Base-by-base conservation (phyloP, 2,888 invertebrate genomes). In the Eilema caniola region DNA sequence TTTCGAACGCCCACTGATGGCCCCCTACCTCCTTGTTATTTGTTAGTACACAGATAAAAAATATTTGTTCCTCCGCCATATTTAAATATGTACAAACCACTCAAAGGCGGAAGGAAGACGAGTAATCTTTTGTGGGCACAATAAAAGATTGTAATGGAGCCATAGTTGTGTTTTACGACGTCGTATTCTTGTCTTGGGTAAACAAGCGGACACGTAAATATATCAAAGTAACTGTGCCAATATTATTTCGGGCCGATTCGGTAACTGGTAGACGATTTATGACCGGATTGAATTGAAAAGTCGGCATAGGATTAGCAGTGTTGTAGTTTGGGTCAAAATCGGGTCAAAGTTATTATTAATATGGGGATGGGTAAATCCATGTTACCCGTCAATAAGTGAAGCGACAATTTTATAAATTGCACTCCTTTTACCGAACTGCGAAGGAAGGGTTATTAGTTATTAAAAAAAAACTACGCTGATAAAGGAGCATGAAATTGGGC, bases 131-230 rank as follows among this genome's bases (percentile, higher is more conserved):
- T 25, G 69, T 66, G 37, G 62, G 59, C 53, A 66, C 56, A 66
- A 79, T 75, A 77, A 81, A 77, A 77, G 63, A 76, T 78, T 76
- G 70, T 76, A 71, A 74, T 68, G 66, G 57, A 71, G 28, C 70
- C 63, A 69, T 70, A 76, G 78, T 81, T 72, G 74, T 80, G 75
- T 62, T 82, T 80, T 79, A 81, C 78, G 79, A 72, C 71, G 60
- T 67, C 67, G 68, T 71, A 70, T 68, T 76, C 66, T 79, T 81
- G 81, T 82, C 80, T 81, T 78, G 81, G 67, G 75, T 84, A 87
- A 88, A 86, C 86, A 85, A 83, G 85, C 82, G 87, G 87, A 86
- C 85, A 81, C 85, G 81, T 89, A 89, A 90, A 90, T 85, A 88
- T 83, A 82, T 86, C 83, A 78, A 78, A 80, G 82, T 79, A 77